Evolutionary conservation across 2,113 vertebrate genomes (phyloP).

Genomic region (Brachionichthys hirsutus): DNA sequence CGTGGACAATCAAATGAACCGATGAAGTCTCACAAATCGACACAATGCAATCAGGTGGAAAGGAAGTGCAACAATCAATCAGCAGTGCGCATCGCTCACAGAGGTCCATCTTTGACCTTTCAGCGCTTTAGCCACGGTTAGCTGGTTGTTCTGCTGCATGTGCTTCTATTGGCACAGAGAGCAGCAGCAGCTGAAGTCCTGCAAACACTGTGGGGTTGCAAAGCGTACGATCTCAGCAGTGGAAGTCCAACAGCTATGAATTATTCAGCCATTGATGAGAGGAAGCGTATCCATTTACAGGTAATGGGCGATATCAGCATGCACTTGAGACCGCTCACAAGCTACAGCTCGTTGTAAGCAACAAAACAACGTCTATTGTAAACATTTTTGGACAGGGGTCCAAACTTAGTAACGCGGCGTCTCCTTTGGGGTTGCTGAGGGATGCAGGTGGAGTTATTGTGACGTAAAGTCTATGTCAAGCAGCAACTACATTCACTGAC

Average conservation of each 20-base stretch:
- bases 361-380: constrained; percentile 57
- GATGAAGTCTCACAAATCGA: constrained; percentile 20
- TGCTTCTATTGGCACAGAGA: no score
- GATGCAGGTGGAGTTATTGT: constrained; percentile 15
- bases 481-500: not conserved
- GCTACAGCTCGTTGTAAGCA: constrained; percentile 34
- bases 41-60: constrained; percentile 8
- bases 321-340: constrained; percentile 37
- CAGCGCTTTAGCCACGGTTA: no score
- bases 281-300: constrained; percentile 70
- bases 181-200: no score
- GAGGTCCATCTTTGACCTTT: no score
- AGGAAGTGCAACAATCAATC: not conserved
- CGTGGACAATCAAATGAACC: constrained; percentile 23
- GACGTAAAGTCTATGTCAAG: constrained; percentile 9
- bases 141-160: no score
- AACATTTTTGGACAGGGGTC: constrained; percentile 38
- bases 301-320: constrained; percentile 46
- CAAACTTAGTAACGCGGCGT: constrained; percentile 30
- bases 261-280: constrained; percentile 70
- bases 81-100: no score
- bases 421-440: constrained; percentile 17
- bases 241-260: constrained; percentile 64
- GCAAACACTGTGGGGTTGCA: constrained; percentile 22
- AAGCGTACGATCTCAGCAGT: constrained; percentile 36